Evolutionary conservation across 2,113 vertebrate genomes (phyloP).

Genomic region (Crypturellus undulatus): DNA sequence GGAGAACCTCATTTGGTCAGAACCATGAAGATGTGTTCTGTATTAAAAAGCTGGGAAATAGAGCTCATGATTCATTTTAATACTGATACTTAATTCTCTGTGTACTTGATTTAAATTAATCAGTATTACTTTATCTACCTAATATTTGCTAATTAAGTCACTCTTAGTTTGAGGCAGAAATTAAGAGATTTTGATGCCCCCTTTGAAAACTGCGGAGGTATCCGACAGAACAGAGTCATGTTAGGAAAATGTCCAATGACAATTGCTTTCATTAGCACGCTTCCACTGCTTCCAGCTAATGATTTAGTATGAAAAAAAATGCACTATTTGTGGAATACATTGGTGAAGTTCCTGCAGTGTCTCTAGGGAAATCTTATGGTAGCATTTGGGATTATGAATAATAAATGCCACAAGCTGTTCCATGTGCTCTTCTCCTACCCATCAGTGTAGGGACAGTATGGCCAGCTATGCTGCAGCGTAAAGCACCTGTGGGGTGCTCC

Average conservation of each 20-base stretch:
- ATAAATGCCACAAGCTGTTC: not conserved
- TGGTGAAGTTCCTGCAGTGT: not conserved
- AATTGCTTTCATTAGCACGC: not conserved
- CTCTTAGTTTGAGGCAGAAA: not conserved
- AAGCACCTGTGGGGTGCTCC: not conserved
- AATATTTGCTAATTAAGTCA: not conserved
- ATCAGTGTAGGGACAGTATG: not conserved
- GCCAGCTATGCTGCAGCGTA: not conserved
- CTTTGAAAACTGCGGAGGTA: not conserved
- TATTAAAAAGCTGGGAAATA: not conserved
- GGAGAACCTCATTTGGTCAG: not conserved
- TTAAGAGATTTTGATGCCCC: not conserved
- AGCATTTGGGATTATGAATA: not conserved
- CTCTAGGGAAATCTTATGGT: not conserved
- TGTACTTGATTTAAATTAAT: not conserved
- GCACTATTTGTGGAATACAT: not conserved
- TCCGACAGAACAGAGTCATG: not conserved
- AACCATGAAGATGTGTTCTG: not conserved
- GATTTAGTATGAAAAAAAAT: not conserved
- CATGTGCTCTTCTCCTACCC: not conserved
- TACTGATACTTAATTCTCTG: not conserved
- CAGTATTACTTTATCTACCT: not conserved
- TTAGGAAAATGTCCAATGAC: not conserved
- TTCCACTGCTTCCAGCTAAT: not conserved
- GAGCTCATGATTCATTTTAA: not conserved